Base-by-base conservation (phyloP, 2,797 vertebrate species). In the Clarias fuscus region DNA sequence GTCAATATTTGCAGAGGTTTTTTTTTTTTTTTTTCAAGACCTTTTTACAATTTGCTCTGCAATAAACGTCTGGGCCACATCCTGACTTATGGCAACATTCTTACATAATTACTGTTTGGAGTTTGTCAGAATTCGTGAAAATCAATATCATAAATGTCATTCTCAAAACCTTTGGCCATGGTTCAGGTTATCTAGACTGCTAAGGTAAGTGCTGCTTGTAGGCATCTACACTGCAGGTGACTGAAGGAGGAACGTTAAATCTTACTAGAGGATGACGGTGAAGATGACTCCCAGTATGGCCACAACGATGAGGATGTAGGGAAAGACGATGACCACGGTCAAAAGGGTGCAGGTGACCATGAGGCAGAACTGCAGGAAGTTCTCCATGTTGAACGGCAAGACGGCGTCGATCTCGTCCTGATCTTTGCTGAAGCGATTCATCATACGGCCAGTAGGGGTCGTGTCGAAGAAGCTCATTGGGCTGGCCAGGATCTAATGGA, bases 391-490 rank as follows among this genome's bases (percentile, higher is more conserved):
- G 84, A 95, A 91, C 0, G 95, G 95, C 84, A 97, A 93, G 68
- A 91, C 92, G 3, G 89, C 81, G 83, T 97, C 96, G 82, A 96
- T 68, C 89, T 97, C 95, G 0, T 97, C 95, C 87, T 94, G 96
- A 61, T 96, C 97, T 93, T 96, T 96, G 87, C 96, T 91, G 88
- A 97, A 98, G 67, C 94, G 94, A 91, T 97, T 97, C 89, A 97
- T 95, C 88, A 98, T 92, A 40, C 95, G 95, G 84, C 96, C 96
- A 0, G 93, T 94, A 56, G 97, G 96, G 1, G 95, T 96, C 3
- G 91, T 95, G 91, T 96, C 96, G 76, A 96, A 98, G 92, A 97
- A 97, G 89, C 93, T 95, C 95, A 94, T 95, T 17, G 96, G 96
- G 85, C 93, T 96, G 80, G 86, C 73, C 20, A 96, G 89, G 73